Base-by-base conservation (phyloP, 1,140 invertebrate species). In the Neotoxoptera formosana region DNA sequence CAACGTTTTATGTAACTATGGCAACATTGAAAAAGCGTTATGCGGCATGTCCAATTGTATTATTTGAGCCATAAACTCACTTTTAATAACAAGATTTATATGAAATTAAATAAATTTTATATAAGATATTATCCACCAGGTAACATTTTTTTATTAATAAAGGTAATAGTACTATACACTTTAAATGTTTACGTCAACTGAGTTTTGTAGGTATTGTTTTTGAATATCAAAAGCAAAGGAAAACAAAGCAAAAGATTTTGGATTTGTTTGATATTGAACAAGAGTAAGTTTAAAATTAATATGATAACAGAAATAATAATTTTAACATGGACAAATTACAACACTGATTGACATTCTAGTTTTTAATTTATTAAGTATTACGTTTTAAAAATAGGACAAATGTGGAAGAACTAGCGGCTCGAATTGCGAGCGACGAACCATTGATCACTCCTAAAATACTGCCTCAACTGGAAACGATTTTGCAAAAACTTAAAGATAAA, bases 101-200 rank as follows among this genome's bases (percentile, higher is more conserved):
- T 97, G 97, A 96, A 96, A 95, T 95, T 97, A 76, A 95, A 96
- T 56, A 97, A 96, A 95, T 96, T 97, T 94, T 96, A 96, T 94
- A 94, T 97, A 20, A 95, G 97, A 93, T 97, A 97, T 94, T 96
- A 97, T 94, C 97, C 97, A 34, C 97, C 97, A 94, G 95, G 95
- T 96, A 95, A 94, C 87, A 34, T 30, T 81, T 45, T 45, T 53
- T 45, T 67, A 47, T 9, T n/a, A 14, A 67, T 67, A 60, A 11
- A 30, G 14, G 9, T 47, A 47, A 86, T 45, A 23, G 30, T 53
- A 88, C 14, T 30, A 30, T 30, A 30, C 14, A 86, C 7, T 30
- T 84, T 23, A 30, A 87, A 47, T 53, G 6, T 89, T 53, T 36
- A 21, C 4, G 3, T 53, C 2, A 36, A 56, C 9, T 53, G 25